Evolutionary conservation across 1,140 invertebrate genomes (phyloP).

Genomic region (Drosophila simulans): DNA sequence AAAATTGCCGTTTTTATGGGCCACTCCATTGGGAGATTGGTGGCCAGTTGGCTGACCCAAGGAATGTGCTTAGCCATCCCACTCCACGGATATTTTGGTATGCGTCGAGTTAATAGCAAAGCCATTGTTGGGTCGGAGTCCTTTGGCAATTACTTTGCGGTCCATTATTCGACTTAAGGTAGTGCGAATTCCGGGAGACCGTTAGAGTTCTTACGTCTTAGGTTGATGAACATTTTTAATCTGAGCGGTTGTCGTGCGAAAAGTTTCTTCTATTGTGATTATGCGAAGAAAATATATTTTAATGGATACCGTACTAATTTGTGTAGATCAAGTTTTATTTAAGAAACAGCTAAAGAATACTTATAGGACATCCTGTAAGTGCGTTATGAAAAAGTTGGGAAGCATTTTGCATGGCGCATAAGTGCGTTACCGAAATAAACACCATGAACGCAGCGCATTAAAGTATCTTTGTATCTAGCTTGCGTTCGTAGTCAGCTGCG

Average conservation of each 20-base stretch:
- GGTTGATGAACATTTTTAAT: slow-evolving; percentile 11
- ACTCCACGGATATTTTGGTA: slow-evolving; percentile 48
- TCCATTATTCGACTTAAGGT: slow-evolving; percentile 54
- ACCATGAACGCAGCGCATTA: slow-evolving; percentile 3
- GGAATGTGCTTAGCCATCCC: slow-evolving; percentile 50
- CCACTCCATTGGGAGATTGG: slow-evolving; percentile 43
- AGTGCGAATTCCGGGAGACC: slow-evolving; percentile 18
- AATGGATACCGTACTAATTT: no score
- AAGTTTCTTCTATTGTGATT: neutral
- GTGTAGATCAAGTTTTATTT: no score
- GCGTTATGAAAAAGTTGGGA: no score
- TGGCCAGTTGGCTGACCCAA: slow-evolving; percentile 34
- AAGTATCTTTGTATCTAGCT: slow-evolving; percentile 34
- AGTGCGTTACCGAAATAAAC: neutral
- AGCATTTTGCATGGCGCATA: no score
- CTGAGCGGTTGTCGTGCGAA: neutral
- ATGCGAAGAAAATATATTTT: neutral
- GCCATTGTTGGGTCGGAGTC: slow-evolving; percentile 51
- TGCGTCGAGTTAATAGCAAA: slow-evolving; percentile 72
- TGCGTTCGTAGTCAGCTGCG: slow-evolving; percentile 58
- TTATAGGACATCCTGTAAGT: no score
- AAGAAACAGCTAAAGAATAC: no score
- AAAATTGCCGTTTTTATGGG: slow-evolving; percentile 80
- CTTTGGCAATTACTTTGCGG: slow-evolving; percentile 60
- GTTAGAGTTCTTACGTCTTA: slow-evolving; percentile 3